Base-by-base conservation (phyloP, 2,113 vertebrate species). In the Grantiella picta region DNA sequence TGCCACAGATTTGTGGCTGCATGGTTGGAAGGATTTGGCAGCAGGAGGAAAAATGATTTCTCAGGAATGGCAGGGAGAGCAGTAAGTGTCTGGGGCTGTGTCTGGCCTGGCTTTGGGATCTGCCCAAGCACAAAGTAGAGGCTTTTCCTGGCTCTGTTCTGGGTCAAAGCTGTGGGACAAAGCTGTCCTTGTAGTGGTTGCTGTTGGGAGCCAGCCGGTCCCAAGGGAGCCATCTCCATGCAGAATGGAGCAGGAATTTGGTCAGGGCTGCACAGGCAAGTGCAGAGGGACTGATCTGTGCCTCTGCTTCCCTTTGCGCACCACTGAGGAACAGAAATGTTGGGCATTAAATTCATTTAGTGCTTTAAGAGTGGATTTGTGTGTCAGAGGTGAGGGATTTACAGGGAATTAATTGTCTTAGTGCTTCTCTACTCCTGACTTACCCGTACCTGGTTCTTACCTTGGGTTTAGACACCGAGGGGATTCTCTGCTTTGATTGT, bases 381-480 rank as follows among this genome's bases (percentile, higher is more conserved):
- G 16, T 21, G 3, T 59, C 31, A 19, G 17, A 76, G 25, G 52
- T 14, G 52, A 57, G 35, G 42, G 60, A 75, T 49, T 49, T 11
- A 5, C 31, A 42, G 44, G 36, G 82, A 31, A 11, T 35, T 15
- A 5, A 11, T 35, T 15, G 7, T 35, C 50, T 27, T 33, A 17
- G 10, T 49, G 12, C 56, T 38, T 20, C 1, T 16, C 4, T 60
- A 6, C 61, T 65, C 42, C 78, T 71, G 36, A 12, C 11, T 60
- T 7, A 2, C 0, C 5, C 0, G 15, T 15, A 9, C 45, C 56
- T 5, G 11, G 4, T 9, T 17, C 53, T 47, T 28, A 4, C 12
- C 31, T 54, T 4, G 57, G 64, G 5, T 52, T 29, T 13, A 7
- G 53, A 7, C 47, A n/a, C 15, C 42, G 12, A 14, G 11, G 18